A percentile compares a stretch with the other conserved stretches of the same genome.
These are phyloP conservation scores for Deroptyus accipitrinus DNA, from an alignment of 2,113 vertebrate genomes.

Conservation along the genomic window DNA sequence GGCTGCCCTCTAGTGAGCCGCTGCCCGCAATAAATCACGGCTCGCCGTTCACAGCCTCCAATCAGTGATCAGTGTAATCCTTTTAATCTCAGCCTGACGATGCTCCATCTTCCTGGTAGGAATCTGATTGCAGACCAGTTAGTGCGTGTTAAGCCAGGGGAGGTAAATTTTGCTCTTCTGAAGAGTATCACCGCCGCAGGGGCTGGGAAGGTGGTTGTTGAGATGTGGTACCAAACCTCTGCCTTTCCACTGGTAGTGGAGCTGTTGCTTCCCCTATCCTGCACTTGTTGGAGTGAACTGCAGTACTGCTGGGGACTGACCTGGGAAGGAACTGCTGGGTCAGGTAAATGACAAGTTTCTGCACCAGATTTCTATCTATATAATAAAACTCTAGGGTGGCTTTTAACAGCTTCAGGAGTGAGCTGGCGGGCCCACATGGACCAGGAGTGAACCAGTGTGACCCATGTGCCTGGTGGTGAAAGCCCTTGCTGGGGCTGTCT, in stretches of 20 bases:
- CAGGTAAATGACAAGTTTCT: background rate
- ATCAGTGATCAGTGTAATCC: rapidly evolving
- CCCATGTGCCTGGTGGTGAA: background rate
- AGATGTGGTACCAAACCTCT: rapidly evolving
- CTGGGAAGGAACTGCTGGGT: background rate
- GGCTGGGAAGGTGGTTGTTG: background rate
- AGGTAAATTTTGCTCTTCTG: background rate
- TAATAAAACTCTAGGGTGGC: rapidly evolving
- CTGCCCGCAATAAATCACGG: background rate
- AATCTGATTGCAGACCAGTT: rapidly evolving
- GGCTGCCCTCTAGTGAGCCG: slow-evolving; percentile 62
- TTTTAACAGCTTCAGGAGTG: background rate
- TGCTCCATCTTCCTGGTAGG: rapidly evolving
- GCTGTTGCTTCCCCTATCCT: background rate
- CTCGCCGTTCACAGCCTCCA: rapidly evolving
- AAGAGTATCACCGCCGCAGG: rapidly evolving
- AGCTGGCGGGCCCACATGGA: background rate
- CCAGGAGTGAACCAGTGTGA: rapidly evolving
- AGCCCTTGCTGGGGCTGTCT: background rate
- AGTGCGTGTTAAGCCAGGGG: rapidly evolving
- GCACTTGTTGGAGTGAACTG: background rate
- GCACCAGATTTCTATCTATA: rapidly evolving
- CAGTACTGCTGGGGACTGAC: too few relatives aligned
- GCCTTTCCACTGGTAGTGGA: rapidly evolving
- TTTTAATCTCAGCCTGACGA: too few relatives aligned